Conservation (phyloP, 2,113 vertebrate genomes). For the Etia nguti region DNA sequence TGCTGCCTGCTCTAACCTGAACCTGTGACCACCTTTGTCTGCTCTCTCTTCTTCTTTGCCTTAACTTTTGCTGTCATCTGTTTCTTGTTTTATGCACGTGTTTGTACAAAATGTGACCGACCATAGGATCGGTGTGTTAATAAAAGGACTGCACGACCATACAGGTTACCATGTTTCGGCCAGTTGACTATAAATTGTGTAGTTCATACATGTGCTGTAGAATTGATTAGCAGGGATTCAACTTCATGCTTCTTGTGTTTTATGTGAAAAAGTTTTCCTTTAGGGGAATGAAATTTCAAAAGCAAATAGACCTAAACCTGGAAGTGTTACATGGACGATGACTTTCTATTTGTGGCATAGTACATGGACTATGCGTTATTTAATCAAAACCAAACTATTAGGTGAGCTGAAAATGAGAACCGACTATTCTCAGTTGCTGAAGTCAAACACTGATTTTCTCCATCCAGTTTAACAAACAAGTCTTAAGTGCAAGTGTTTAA, state of each 20-base stretch:
- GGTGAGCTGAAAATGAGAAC: not conserved
- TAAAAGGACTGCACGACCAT: not conserved
- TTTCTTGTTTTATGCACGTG: not conserved
- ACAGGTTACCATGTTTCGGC: not conserved
- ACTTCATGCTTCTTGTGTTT: not conserved
- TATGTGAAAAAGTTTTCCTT: not conserved
- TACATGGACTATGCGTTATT: not conserved
- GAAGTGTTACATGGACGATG: not conserved
- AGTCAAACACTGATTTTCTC: not conserved
- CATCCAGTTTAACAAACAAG: not conserved
- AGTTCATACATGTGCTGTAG: not conserved
- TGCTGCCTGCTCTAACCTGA: conserved; percentile 5
- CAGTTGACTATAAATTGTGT: not conserved
- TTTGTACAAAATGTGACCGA: not conserved
- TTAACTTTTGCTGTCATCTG: not conserved
- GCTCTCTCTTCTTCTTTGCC: not conserved
- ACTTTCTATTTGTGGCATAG: not conserved
- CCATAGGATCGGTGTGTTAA: not conserved
- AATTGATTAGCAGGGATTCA: not conserved
- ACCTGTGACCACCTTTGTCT: not conserved
- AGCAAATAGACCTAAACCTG: not conserved
- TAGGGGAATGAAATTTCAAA: not conserved
- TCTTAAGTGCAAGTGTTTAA: not conserved
- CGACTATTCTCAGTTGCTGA: not conserved
- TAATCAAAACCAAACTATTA: not conserved